Evolutionary conservation across 2,888 invertebrate species (phyloP).

Genomic region (Aphodius granarius): DNA sequence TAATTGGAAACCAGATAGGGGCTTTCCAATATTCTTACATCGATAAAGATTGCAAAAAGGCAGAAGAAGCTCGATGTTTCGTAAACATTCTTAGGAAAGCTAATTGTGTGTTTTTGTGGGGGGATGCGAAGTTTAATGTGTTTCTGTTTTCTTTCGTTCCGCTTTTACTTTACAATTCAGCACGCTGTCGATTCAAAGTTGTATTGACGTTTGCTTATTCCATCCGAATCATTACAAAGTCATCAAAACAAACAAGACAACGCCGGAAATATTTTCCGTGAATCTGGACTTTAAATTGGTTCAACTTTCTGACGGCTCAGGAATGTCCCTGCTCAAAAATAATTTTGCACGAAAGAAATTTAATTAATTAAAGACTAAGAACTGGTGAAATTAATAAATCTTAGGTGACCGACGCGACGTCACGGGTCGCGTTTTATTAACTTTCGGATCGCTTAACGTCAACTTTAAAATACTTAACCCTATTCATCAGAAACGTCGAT

Average conservation of each 20-base stretch:
- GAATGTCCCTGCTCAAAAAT: not conserved
- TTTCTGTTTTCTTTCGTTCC: not conserved
- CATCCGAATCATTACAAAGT: not conserved
- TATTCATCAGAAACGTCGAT: not conserved
- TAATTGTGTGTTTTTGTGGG: not conserved
- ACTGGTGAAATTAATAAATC: not conserved
- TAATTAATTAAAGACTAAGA: not conserved
- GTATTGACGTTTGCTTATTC: not conserved
- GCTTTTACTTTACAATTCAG: not conserved
- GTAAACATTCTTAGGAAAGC: not conserved
- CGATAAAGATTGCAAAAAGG: not conserved
- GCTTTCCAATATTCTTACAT: not conserved
- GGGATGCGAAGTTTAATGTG: not conserved
- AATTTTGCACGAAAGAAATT: not conserved
- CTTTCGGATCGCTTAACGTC: not conserved
- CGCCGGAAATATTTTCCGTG: not conserved
- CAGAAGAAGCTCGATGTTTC: not conserved
- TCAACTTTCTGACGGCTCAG: not conserved
- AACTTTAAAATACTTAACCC: not conserved
- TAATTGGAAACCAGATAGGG: not conserved
- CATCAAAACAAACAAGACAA: not conserved
- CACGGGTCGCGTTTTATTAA: not conserved
- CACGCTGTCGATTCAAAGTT: not conserved
- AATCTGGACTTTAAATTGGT: not conserved
- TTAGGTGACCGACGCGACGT: not conserved